These are phyloP conservation scores for Drosophila suzukii DNA, from an alignment of 1,140 invertebrate species.

Conservation along the genomic window DNA sequence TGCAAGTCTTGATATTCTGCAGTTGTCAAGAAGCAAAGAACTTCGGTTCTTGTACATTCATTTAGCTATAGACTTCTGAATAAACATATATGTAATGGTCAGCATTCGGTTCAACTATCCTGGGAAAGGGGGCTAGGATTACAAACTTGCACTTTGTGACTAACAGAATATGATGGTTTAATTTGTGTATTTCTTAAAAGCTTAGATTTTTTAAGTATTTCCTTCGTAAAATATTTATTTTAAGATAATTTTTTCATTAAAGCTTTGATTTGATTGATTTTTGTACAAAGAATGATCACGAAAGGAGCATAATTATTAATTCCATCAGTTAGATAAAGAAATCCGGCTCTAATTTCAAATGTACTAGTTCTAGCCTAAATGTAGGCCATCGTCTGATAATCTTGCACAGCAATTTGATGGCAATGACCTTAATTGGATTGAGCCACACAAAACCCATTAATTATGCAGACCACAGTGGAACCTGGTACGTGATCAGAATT, in stretches of 20 bases:
- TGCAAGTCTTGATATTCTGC: not conserved
- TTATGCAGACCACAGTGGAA: constrained; percentile 15
- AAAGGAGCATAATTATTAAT: no score
- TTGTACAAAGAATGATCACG: no score
- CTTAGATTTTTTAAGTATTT: no score
- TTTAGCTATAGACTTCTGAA: constrained; percentile 3
- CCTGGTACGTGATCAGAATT: constrained; percentile 31
- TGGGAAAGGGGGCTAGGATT: not conserved
- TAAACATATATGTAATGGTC: constrained; percentile 10
- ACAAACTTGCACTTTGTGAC: no score
- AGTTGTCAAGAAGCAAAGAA: constrained; percentile 22
- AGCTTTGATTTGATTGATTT: no score
- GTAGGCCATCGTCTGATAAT: not conserved
- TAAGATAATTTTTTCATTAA: no score
- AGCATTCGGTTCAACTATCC: not conserved
- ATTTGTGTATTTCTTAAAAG: no score
- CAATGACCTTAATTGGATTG: constrained; percentile 36
- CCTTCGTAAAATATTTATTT: no score
- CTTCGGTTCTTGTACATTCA: constrained; percentile 28
- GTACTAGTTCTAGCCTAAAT: not conserved
- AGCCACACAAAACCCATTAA: constrained; percentile 7
- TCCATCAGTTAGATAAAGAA: no score
- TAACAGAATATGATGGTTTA: no score
- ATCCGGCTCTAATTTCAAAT: no score
- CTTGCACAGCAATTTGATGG: not conserved